Conservation (phyloP, 30 jellyfish, hydroid and myxozoan genomes). For the Aurelia aurita region DNA sequence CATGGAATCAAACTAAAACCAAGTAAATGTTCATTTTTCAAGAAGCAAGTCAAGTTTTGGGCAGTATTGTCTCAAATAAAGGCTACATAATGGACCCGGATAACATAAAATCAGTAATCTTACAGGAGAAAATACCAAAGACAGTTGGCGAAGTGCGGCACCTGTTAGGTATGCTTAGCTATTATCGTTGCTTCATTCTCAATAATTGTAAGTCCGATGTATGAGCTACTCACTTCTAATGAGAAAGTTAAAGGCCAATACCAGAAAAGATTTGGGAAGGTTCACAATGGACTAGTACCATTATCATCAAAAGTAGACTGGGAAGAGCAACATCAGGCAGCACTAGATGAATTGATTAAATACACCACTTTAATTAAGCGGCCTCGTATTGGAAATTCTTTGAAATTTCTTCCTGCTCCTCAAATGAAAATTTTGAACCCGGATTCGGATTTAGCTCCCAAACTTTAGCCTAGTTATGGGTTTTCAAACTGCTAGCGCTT, state of each 20-base stretch:
- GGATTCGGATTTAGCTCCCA: too few species aligned
- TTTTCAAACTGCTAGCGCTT: too few species aligned
- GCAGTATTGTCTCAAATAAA: conserved; percentile 42
- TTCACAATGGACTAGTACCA: conserved; percentile 41
- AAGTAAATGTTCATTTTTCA: conserved; percentile 51
- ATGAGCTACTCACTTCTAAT: conserved; percentile 39
- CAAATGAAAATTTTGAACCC: too few species aligned
- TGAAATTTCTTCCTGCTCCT: too few species aligned
- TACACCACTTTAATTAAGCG: too few species aligned
- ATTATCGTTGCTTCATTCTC: conserved; percentile 57
- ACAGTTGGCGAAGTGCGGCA: conserved; percentile 61
- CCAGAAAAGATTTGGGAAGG: conserved; percentile 8
- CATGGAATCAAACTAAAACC: conserved; percentile 53
- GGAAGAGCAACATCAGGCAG: conserved; percentile 46
- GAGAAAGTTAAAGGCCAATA: conserved; percentile 9
- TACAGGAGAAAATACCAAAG: conserved; percentile 50
- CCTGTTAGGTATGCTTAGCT: conserved; percentile 65
- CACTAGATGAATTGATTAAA: conserved; percentile 33
- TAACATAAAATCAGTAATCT: conserved; percentile 47
- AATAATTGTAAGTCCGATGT: conserved; percentile 44
- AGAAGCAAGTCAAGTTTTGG: conserved; percentile 55
- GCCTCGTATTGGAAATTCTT: too few species aligned
- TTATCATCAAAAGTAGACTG: conserved; percentile 35
- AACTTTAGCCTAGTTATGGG: too few species aligned
- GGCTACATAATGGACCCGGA: conserved; percentile 55